These are phyloP conservation scores for Porites australiensis DNA, from an alignment of 64 coral and sea anemone species.

Conservation along the genomic window DNA sequence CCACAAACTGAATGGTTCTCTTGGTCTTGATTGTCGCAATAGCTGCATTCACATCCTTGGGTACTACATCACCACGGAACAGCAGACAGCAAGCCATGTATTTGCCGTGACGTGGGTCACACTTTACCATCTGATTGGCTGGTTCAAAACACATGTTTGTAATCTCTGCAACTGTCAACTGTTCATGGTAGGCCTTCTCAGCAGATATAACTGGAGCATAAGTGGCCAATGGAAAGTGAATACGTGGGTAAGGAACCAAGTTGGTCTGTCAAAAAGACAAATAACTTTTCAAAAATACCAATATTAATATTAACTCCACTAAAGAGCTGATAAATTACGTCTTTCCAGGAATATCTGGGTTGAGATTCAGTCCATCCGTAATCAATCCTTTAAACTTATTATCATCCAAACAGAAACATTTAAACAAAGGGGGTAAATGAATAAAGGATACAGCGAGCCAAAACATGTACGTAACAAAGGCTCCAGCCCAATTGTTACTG, in stretches of 20 bases:
- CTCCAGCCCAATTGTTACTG: too few species aligned
- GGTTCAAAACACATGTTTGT: conserved; percentile 47
- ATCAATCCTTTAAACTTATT: too few species aligned
- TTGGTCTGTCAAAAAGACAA: background rate
- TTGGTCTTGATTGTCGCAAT: conserved; percentile 50
- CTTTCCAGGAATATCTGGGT: too few species aligned
- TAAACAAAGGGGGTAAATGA: too few species aligned
- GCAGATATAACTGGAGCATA: conserved; percentile 50
- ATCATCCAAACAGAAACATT: too few species aligned
- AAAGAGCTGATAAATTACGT: too few species aligned
- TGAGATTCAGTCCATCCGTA: too few species aligned
- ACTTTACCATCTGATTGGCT: conserved; percentile 64
- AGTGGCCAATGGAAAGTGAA: conserved; percentile 47
- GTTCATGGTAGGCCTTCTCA: conserved; percentile 45
- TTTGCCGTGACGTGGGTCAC: conserved; percentile 46
- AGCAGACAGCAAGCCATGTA: conserved; percentile 51
- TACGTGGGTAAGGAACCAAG: conserved; percentile 39
- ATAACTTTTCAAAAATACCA: too few species aligned
- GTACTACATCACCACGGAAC: conserved; percentile 46
- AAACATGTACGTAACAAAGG: too few species aligned
- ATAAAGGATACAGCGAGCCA: too few species aligned
- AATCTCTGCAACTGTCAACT: conserved; percentile 38
- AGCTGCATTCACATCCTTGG: conserved; percentile 41
- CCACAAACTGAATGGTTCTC: conserved; percentile 64
- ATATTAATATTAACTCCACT: too few species aligned